A percentile compares a stretch with the other conserved stretches of the same genome.
phyloP scores from a whole-genome alignment of 2,888 invertebrate genomes.

The Brachynemurus nebulosus region DNA sequence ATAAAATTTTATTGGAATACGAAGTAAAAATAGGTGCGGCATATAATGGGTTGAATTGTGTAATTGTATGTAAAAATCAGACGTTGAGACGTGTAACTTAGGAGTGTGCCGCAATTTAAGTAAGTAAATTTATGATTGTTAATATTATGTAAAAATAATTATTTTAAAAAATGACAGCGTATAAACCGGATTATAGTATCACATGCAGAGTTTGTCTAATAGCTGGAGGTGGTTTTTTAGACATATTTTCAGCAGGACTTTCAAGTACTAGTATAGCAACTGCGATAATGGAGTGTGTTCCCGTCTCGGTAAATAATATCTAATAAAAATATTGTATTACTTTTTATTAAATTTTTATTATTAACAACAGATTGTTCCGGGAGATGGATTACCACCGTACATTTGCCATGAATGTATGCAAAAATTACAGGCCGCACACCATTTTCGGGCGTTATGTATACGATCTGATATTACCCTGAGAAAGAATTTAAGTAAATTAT shows the following conservation, averaged over 20 bases:
- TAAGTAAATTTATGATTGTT: no score
- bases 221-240: slow-evolving; percentile 6
- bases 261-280: slow-evolving; percentile 2
- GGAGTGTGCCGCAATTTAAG: no score
- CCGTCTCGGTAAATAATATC: slow-evolving; percentile 3
- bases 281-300: slow-evolving; percentile 7
- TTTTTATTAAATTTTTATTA: neutral
- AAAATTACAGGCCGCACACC: slow-evolving; percentile 7
- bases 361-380: slow-evolving; percentile 4
- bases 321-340: neutral
- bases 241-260: slow-evolving; percentile 2
- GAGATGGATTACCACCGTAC: slow-evolving; percentile 6
- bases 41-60: no score
- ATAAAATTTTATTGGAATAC: no score
- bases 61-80: no score
- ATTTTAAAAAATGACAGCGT: slow-evolving; percentile 2
- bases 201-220: slow-evolving; percentile 7
- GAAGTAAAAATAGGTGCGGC: no score
- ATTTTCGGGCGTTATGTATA: slow-evolving; percentile 6
- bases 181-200: slow-evolving; percentile 3
- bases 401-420: slow-evolving; percentile 8
- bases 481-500: slow-evolving; percentile 6
- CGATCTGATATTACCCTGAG: slow-evolving; percentile 6
- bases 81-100: no score
- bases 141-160: no score